Percentiles rank a stretch among this genome's conserved stretches.
Evolutionary conservation across 2,113 vertebrate species (phyloP).

Genomic region (Ia io): DNA sequence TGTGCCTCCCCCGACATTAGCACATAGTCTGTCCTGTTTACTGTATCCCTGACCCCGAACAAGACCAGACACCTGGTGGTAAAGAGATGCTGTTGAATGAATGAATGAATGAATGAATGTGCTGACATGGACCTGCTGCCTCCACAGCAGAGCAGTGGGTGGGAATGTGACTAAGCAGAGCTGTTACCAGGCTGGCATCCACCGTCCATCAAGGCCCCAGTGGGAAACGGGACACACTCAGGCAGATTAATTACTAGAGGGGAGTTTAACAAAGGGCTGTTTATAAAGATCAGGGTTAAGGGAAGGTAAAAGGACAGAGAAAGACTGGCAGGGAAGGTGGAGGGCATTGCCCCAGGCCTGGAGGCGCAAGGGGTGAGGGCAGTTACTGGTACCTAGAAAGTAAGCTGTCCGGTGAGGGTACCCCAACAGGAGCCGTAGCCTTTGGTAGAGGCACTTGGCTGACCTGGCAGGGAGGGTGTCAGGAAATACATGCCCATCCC

Average conservation of each 20-base stretch:
- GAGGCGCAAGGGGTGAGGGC: not conserved
- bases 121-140: not conserved
- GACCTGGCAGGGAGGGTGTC: not conserved
- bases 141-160: accelerated
- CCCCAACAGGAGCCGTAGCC: not conserved
- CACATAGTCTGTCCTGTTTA: not conserved
- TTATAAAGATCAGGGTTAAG: not conserved
- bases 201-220: not conserved
- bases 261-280: not conserved
- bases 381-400: too few relatives aligned
- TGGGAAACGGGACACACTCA: not conserved
- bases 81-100: not conserved
- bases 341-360: not conserved
- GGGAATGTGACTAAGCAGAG: not conserved
- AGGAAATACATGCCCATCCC: not conserved
- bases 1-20: not conserved
- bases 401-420: accelerated
- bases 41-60: not conserved
- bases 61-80: not conserved
- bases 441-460: not conserved
- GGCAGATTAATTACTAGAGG: not conserved
- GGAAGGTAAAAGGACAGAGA: not conserved
- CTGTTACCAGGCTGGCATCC: not conserved
- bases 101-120: not conserved
- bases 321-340: not conserved